Base-by-base conservation (phyloP, 1,140 invertebrate species). In the Drosophila sulfurigaster region DNA sequence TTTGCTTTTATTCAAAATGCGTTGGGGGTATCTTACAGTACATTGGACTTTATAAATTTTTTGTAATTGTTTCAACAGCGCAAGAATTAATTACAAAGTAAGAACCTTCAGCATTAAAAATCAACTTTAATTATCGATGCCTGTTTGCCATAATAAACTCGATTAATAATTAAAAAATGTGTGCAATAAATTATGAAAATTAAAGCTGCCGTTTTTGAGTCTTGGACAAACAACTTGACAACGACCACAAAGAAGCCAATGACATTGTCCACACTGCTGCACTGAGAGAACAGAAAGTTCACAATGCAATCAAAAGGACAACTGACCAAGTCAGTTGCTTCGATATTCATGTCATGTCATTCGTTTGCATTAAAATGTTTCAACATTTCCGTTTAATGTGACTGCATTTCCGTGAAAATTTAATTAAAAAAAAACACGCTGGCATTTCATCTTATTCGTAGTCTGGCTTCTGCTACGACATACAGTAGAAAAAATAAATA, bases 391-490 rank as follows among this genome's bases (percentile, higher is more conserved):
- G 72, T 67, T 78, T 66, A 75, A 78, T 80, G 64, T 78, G 77
- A 65, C 71, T 78, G 71, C 75, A 80, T 71, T 82, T 78, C 78
- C 78, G 78, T 81, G 52, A 65, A 72, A 78, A 83, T 81, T 83
- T 83, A 83, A 83, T 83, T 83, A 81, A 83, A 80, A 83, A 80
- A 54, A 82, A 38, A 25, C 20, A 25, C 6, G 81, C 68, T 76
- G 75, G 64, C 67, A 81, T 72, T 58, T 49, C 35, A 30, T 43
- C 58, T 54, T 64, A 8, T 51, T 43, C 38, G 6, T 49, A 13
- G 46, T 64, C 41, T 38, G 60, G 32, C 65, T 71, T 57, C 52
- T 60, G 56, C 30, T 63, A 49, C 63, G 45, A 38, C 60, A 65
- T 11, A 71, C 57, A 56, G 63, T 48, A 63, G 3, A 10, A 38